Base-by-base conservation (phyloP, 2,797 vertebrate genomes). In the Carcharodon carcharias region DNA sequence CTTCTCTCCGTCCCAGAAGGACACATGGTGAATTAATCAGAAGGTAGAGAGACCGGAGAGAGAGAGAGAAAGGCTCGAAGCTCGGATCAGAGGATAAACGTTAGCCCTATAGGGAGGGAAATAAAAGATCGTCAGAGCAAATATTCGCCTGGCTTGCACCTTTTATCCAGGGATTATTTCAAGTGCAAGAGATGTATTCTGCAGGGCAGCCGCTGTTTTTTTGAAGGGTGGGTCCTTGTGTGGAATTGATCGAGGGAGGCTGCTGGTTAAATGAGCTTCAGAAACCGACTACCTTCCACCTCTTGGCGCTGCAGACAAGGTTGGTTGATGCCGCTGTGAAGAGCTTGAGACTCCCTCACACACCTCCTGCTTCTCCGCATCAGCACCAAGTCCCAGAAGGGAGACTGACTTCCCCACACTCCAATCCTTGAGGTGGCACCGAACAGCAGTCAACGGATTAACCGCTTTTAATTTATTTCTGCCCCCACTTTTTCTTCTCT, bases 11-110 rank as follows among this genome's bases (percentile, higher is more conserved):
- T 40, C 31, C 91, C n/a, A 31, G 6, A 93, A 67, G 63, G n/a
- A 94, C 92, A 67, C 92, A 94, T 45, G 92, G n/a, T 23, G 92
- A 65, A 94, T 94, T 93, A 93, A 93, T 65, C 91, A 93, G 61
- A 65, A n/a, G 35, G 58, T 40, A 93, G n/a, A 65, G 91, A 35
- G 88, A 61, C 31, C 50, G 11, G 87, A 45, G 82, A 26, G 82
- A 87, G 87, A 50, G 50, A 56, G 87, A 91, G 88, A 56, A 18
- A 91, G 85, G 40, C 7, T 65, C 26, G 61, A 45, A 40, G 6
- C 61, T 69, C 18, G 63, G 63, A 50, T 91, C 88, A 58, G 26
- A 31, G 56, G 56, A 35, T n/a, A 61, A 91, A 85, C 80, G 4
- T 85, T 82, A 45, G n/a, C 18, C n/a, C n/a, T 40, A 4, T 0